Base-by-base conservation (phyloP, 2,113 vertebrate species). In the Typhlomys cinereus region DNA sequence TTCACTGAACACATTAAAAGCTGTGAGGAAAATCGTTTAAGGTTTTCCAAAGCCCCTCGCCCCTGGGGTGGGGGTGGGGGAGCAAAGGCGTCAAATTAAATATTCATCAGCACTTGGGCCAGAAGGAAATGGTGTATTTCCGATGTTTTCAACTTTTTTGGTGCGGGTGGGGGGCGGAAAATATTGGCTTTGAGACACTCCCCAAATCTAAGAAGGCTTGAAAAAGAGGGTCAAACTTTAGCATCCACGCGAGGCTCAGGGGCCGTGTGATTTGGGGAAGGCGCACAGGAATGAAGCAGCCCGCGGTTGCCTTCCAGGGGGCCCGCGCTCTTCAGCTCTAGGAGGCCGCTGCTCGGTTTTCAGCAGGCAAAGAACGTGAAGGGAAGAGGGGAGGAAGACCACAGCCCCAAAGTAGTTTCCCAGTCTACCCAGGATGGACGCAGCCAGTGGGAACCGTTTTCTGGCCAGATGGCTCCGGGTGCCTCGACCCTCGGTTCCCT, bases 1-100 rank as follows among this genome's bases (percentile, higher is more conserved):
- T 50, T 92, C 89, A 66, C 4, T 95, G 92, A 95, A 92, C 96
- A 97, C 88, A 6, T 94, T 90, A 69, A 75, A 86, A 94, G 59
- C 92, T 92, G 80, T 61, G 83, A 95, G 59, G 85, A 94, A 96
- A 91, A 95, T 93, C 36, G 4, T 90, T 78, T 88, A 73, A 88
- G n/a, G 57, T 82, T 94, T 93, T 91, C 48, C 18, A n/a, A 57
- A 44, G 14, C 9, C 64, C 50, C 25, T 69, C 50, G 4, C 20
- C 39, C 73, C n/a, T n/a, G 10, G 52, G 36, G 48, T 15, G 9
- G 46, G 44, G 85, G 69, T 54, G 80, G 11, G 64, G 27, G 59
- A 27, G 25, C 0, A 4, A 48, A 84, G 12, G 39, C 76, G 61
- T 93, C 67, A 41, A 41, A 91, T 95, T 70, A 90, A 96, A 92